A percentile compares a stretch with the other conserved stretches of the same genome.
Conservation (phyloP, 2,113 vertebrate species). For the Myotis brandtii region DNA sequence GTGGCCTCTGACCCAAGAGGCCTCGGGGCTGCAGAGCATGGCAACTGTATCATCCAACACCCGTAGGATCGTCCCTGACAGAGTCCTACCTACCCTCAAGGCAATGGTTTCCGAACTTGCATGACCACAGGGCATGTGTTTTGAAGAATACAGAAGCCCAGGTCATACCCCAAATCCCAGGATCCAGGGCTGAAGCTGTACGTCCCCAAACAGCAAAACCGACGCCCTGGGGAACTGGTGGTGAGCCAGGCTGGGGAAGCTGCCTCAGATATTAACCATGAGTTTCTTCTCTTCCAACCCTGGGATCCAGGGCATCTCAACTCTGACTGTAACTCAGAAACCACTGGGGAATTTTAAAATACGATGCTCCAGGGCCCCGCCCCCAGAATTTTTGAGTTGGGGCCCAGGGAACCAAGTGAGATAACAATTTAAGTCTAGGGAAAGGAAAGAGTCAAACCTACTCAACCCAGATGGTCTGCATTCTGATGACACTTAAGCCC, state of each 20-base stretch:
- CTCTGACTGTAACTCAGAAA: background rate
- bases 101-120: background rate
- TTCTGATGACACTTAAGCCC: constrained; percentile 15
- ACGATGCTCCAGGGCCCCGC: background rate
- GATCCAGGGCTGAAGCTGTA: background rate
- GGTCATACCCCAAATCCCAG: background rate
- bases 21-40: background rate
- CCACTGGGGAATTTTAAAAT: background rate
- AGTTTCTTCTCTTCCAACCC: background rate
- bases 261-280: background rate
- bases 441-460: constrained; percentile 20
- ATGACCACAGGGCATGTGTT: background rate
- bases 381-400: background rate
- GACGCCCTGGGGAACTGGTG: background rate
- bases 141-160: background rate
- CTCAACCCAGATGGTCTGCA: constrained; percentile 28
- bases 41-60: background rate
- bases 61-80: background rate
- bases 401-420: constrained; percentile 17
- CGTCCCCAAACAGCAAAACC: background rate
- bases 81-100: background rate
- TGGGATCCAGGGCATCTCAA: background rate
- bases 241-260: background rate
- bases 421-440: constrained; percentile 1
- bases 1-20: background rate